Conservation (phyloP, 2,888 invertebrate species). For the Hermaeophaga mercurialis region DNA sequence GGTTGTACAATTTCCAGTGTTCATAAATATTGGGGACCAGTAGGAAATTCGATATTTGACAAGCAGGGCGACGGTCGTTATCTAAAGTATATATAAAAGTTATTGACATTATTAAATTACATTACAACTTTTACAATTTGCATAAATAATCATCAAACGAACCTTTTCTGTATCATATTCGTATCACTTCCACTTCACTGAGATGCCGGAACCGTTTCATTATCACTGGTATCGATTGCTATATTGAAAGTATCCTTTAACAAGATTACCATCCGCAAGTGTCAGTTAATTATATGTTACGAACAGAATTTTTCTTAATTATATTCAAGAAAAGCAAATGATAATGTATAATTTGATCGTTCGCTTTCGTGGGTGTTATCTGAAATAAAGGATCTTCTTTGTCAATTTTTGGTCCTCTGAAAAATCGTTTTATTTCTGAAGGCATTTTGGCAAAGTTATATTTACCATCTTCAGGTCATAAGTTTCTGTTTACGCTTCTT, state of each 20-base stretch:
- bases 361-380: too few relatives aligned
- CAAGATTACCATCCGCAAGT: not conserved
- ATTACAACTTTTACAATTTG: slow-evolving; percentile 20
- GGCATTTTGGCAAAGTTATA: too few relatives aligned
- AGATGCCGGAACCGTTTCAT: slow-evolving; percentile 28
- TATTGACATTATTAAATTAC: slow-evolving; percentile 26
- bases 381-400: too few relatives aligned
- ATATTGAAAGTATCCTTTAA: not conserved
- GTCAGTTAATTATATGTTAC: slow-evolving; percentile 2
- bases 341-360: too few relatives aligned
- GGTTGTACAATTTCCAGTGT: too few relatives aligned
- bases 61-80: slow-evolving; percentile 15
- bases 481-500: too few relatives aligned
- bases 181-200: slow-evolving; percentile 28
- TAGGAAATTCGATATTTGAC: slow-evolving; percentile 18
- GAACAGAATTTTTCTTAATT: too few relatives aligned
- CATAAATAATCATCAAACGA: slow-evolving; percentile 29
- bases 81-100: slow-evolving; percentile 25
- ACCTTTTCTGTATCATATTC: slow-evolving; percentile 17
- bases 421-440: too few relatives aligned
- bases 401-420: too few relatives aligned
- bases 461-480: too few relatives aligned
- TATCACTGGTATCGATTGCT: slow-evolving; percentile 14
- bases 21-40: too few relatives aligned
- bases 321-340: too few relatives aligned